A percentile compares a stretch with the other conserved stretches of the same genome.
Evolutionary conservation across 2,888 invertebrate genomes (phyloP).

Genomic region (Caprella mutica): DNA sequence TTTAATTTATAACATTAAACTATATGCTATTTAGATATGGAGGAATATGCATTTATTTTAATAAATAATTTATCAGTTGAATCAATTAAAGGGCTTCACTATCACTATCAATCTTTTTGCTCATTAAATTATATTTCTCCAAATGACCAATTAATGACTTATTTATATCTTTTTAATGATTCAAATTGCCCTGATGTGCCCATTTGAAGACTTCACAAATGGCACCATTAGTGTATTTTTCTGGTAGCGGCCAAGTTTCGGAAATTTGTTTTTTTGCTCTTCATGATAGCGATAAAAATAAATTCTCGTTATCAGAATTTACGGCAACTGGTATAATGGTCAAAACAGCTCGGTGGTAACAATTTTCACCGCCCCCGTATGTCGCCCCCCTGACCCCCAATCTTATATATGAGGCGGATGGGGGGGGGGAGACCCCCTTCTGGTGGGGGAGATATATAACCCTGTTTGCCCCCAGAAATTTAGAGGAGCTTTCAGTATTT

Average conservation of each 20-base stretch:
- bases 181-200: constrained; percentile 8
- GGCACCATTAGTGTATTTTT: constrained; percentile 3
- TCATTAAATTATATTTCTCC: too few relatives aligned
- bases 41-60: too few relatives aligned
- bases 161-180: too few relatives aligned
- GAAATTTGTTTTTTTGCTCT: constrained; percentile 13
- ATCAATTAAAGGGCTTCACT: too few relatives aligned
- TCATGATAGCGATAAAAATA: constrained; percentile 12
- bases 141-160: too few relatives aligned
- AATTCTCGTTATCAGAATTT: constrained; percentile 13
- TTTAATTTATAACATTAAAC: too few relatives aligned
- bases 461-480: background rate
- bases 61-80: too few relatives aligned
- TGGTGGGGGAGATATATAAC: background rate
- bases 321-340: constrained; percentile 14
- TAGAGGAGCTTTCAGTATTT: too few relatives aligned
- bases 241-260: constrained; percentile 8
- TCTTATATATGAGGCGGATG: constrained; percentile 9
- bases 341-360: constrained; percentile 13
- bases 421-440: background rate
- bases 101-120: too few relatives aligned
- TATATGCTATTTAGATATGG: too few relatives aligned
- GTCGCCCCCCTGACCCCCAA: background rate
- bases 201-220: constrained; percentile 7
- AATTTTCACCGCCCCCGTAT: constrained; percentile 1